Evolutionary conservation across 2,797 vertebrate genomes (phyloP).

Genomic region (Schizopygopsis pylzovi): DNA sequence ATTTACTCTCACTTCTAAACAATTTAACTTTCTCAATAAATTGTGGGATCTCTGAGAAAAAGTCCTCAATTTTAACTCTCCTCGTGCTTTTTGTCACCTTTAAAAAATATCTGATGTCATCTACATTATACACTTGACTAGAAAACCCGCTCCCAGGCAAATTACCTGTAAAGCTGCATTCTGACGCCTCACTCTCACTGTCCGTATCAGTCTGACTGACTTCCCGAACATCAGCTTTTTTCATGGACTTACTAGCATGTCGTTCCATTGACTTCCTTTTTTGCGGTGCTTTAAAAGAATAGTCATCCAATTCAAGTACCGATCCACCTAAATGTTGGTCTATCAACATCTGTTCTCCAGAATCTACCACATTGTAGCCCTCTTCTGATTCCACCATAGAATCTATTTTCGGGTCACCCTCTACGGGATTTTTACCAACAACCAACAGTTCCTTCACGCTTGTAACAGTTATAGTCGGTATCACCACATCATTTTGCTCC

Average conservation of each 20-base stretch:
- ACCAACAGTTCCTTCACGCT: too few species aligned
- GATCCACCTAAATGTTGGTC: background rate
- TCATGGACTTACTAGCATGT: background rate
- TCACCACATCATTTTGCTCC: background rate
- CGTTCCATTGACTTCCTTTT: background rate
- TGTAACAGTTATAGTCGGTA: too few species aligned
- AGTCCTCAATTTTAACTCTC: background rate
- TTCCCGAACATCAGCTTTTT: background rate
- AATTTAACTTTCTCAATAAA: background rate
- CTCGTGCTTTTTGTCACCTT: background rate
- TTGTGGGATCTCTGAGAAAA: background rate
- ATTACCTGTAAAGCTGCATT: background rate
- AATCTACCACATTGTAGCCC: too few species aligned
- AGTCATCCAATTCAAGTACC: background rate
- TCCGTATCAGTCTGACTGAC: background rate
- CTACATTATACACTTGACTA: background rate
- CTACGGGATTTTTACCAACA: too few species aligned
- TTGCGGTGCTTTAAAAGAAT: background rate
- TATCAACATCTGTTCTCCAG: too few species aligned
- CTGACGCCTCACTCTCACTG: background rate
- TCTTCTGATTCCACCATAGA: too few species aligned
- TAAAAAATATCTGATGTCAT: background rate
- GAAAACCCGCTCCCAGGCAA: background rate
- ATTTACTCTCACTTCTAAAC: background rate
- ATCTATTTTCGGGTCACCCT: too few species aligned